phyloP scores from a whole-genome alignment of 2,113 vertebrate species.

The Rhombomys opimus region DNA sequence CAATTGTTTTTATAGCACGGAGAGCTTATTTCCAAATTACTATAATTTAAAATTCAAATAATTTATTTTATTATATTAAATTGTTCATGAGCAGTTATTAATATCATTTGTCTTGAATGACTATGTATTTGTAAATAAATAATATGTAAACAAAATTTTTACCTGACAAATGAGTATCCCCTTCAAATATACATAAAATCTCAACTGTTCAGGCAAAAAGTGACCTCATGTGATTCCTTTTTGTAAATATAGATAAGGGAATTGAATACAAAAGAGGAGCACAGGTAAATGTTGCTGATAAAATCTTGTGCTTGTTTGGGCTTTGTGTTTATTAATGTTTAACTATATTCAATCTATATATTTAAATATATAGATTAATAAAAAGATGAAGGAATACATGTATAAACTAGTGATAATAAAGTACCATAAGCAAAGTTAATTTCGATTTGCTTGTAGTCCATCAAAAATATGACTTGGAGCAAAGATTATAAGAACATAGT shows the following conservation, averaged over 20 bases:
- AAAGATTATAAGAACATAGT: neutral
- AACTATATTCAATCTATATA: neutral
- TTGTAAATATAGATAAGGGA: neutral
- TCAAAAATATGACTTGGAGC: neutral
- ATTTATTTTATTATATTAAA: slow-evolving; percentile 8
- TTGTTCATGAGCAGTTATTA: slow-evolving; percentile 6
- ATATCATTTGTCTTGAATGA: neutral
- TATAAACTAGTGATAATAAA: neutral
- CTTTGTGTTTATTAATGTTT: neutral
- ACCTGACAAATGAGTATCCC: neutral
- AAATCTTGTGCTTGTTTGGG: neutral
- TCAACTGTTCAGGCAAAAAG: neutral
- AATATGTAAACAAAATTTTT: neutral
- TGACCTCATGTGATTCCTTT: neutral
- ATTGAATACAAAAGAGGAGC: neutral
- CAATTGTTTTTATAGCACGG: neutral
- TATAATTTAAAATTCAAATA: slow-evolving; percentile 1
- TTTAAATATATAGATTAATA: neutral
- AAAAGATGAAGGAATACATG: neutral
- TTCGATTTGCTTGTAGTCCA: neutral
- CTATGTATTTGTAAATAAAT: slow-evolving; percentile 12
- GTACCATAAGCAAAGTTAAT: neutral
- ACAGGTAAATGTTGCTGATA: neutral
- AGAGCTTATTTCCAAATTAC: slow-evolving; percentile 6
- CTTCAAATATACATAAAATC: slow-evolving; percentile 28